Evolutionary conservation across 2,113 vertebrate species (phyloP).

Genomic region (Sciurus niger): DNA sequence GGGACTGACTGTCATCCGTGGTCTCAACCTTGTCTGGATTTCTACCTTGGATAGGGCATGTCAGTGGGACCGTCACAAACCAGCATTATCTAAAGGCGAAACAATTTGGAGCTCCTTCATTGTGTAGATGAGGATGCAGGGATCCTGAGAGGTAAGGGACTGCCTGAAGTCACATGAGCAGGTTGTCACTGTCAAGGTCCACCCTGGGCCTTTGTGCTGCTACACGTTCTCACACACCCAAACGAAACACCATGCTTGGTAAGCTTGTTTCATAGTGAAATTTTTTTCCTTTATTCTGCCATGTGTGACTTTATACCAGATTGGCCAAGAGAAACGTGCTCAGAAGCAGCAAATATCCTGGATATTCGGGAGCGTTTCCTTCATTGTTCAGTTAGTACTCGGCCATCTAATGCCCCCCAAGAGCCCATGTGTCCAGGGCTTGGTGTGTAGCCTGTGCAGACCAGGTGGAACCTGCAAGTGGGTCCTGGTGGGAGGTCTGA

Average conservation of each 20-base stretch:
- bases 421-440: not conserved
- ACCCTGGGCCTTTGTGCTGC: not conserved
- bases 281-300: not conserved
- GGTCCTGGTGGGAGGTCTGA: not conserved
- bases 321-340: not conserved
- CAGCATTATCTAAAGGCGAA: not conserved
- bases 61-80: not conserved
- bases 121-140: not conserved
- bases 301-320: not conserved
- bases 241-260: fast-evolving
- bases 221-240: fast-evolving
- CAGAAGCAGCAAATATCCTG: not conserved
- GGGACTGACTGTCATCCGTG: not conserved
- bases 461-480: not conserved
- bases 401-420: too few species aligned
- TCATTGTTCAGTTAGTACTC: not conserved
- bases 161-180: fast-evolving
- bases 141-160: not conserved
- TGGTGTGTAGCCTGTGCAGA: not conserved
- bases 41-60: not conserved
- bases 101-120: not conserved
- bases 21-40: not conserved
- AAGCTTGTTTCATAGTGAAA: not conserved
- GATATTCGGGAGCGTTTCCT: not conserved
- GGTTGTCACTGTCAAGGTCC: fast-evolving